Conservation (phyloP, 2,113 vertebrate genomes). For the Tenebrosternarchus preto region DNA sequence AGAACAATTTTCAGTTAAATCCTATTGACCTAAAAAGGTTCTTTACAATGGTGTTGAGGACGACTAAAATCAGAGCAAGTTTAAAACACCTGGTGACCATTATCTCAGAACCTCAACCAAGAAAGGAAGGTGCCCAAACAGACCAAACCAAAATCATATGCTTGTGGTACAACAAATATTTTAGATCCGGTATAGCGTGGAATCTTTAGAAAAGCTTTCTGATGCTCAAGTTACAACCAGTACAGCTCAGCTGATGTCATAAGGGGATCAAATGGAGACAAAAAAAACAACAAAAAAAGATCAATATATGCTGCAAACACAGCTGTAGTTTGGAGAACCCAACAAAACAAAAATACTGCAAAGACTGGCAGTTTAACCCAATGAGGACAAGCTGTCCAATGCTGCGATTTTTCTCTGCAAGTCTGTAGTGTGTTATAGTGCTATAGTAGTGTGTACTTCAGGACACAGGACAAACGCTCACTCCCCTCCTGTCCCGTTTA, state of each 20-base stretch:
- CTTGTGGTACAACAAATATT: neutral
- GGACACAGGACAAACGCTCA: constrained; percentile 52
- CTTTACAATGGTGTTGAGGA: neutral
- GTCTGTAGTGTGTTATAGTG: constrained; percentile 69
- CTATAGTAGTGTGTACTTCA: constrained; percentile 47
- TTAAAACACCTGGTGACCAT: neutral
- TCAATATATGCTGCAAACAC: constrained; percentile 54
- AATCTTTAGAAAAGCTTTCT: constrained; percentile 15
- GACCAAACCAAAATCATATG: neutral
- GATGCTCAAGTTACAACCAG: constrained; percentile 16
- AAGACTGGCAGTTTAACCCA: constrained; percentile 55
- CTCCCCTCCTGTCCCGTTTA: constrained; percentile 63
- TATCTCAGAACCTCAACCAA: neutral
- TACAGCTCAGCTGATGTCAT: constrained; percentile 1
- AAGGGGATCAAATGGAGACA: constrained; percentile 1
- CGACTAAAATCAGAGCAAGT: neutral
- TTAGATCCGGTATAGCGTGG: constrained; percentile 8
- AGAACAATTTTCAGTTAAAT: constrained; percentile 45
- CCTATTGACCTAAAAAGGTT: constrained; percentile 2
- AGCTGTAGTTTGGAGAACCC: constrained; percentile 66
- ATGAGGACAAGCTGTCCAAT: constrained; percentile 56
- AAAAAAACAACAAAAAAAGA: constrained; percentile 34
- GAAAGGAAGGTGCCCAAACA: neutral
- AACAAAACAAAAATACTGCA: constrained; percentile 56
- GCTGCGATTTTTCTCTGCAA: constrained; percentile 46